Evolutionary conservation across 2,113 vertebrate genomes (phyloP).

Genomic region (Elaphurus davidianus): DNA sequence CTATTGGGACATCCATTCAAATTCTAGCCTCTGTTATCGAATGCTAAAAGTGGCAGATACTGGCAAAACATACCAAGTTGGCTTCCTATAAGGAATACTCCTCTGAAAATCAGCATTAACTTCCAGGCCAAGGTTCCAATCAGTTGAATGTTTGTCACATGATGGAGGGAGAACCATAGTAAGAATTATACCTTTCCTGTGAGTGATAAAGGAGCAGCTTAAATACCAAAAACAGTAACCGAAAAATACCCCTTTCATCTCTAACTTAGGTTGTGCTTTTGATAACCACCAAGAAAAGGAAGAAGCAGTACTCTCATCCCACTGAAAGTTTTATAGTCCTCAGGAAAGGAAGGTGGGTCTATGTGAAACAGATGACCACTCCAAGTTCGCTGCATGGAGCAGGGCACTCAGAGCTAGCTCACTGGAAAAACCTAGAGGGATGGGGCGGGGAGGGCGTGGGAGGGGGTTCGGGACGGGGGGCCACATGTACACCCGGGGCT

Average conservation of each 20-base stretch:
- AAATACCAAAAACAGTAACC: neutral
- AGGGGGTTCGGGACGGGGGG: accelerated
- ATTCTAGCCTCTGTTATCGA: neutral
- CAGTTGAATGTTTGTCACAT: neutral
- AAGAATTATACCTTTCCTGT: neutral
- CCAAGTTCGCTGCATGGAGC: neutral
- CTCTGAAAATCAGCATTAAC: constrained; percentile 17
- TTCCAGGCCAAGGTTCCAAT: neutral
- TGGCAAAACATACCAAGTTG: neutral
- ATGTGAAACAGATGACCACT: neutral
- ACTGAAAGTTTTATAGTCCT: constrained; percentile 41
- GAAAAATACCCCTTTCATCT: neutral
- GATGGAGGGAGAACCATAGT: neutral
- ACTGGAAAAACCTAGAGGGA: neutral
- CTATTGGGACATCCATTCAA: neutral
- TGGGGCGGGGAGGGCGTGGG: accelerated
- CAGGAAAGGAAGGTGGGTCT: constrained; percentile 8
- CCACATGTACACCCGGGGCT: neutral
- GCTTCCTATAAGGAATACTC: neutral
- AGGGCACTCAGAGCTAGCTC: neutral
- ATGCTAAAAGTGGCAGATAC: neutral
- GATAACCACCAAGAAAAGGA: constrained; percentile 13
- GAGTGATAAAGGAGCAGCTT: neutral
- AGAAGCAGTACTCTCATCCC: neutral
- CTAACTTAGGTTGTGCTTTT: constrained; percentile 19